phyloP scores from a whole-genome alignment of 1,140 invertebrate species.

The Drosophila subobscura region DNA sequence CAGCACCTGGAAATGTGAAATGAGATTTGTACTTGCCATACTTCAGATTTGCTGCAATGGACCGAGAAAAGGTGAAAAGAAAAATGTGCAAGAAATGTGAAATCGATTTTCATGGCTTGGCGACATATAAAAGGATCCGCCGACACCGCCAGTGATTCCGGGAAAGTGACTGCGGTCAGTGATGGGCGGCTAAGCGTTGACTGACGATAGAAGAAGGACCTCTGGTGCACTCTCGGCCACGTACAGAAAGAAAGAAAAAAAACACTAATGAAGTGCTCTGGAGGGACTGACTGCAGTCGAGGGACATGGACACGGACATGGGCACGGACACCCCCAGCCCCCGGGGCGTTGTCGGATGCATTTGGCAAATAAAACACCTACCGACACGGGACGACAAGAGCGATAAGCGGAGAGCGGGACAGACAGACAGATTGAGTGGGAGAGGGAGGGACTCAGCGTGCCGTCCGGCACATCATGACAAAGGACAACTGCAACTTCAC shows the following conservation, averaged over 20 bases:
- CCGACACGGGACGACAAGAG: slow-evolving; percentile 13
- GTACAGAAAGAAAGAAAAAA: not conserved
- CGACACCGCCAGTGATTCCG: slow-evolving; percentile 45
- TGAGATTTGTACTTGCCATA: slow-evolving; percentile 1
- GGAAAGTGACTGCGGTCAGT: slow-evolving; percentile 75
- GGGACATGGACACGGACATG: slow-evolving; percentile 14
- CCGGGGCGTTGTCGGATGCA: slow-evolving; percentile 39
- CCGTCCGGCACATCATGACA: slow-evolving; percentile 38
- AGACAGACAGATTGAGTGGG: not conserved
- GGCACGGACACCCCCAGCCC: slow-evolving; percentile 9
- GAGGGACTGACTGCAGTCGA: not conserved
- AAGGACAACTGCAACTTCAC: slow-evolving; percentile 40
- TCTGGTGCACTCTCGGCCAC: not conserved
- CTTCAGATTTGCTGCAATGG: not conserved
- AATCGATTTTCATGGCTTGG: slow-evolving; percentile 30
- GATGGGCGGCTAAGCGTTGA: slow-evolving; percentile 32
- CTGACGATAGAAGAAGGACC: not conserved
- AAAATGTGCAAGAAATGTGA: slow-evolving; percentile 9
- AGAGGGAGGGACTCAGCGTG: slow-evolving; percentile 43
- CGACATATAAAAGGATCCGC: slow-evolving; percentile 40
- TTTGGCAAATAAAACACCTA: slow-evolving; percentile 59
- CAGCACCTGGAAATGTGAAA: not conserved
- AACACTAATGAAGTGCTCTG: slow-evolving; percentile 72
- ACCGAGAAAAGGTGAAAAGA: slow-evolving; percentile 15
- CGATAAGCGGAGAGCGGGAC: too few species aligned